phyloP scores from a whole-genome alignment of 1,140 invertebrate genomes.

The Leptoteleia sp. region DNA sequence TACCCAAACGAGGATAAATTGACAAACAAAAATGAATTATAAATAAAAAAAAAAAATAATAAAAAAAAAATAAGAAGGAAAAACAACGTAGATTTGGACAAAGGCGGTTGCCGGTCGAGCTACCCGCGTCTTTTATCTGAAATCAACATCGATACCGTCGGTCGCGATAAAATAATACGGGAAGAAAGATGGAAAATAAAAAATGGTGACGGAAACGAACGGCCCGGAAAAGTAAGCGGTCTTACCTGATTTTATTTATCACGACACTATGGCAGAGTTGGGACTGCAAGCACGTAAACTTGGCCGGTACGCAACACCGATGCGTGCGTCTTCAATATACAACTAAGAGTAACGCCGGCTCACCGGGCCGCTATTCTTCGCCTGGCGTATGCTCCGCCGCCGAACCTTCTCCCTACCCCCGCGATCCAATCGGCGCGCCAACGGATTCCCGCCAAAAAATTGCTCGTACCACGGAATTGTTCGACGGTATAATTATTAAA shows the following conservation, averaged over 20 bases:
- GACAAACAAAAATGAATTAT: too few relatives aligned
- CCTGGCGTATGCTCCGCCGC: constrained; percentile 21
- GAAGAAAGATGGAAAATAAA: too few relatives aligned
- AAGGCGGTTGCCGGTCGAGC: constrained; percentile 23
- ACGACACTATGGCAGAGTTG: constrained; percentile 52
- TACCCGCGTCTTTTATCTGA: constrained; percentile 17
- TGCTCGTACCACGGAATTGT: background rate
- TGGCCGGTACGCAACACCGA: constrained; percentile 10
- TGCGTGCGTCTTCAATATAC: constrained; percentile 28
- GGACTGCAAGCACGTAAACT: too few relatives aligned
- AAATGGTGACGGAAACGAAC: too few relatives aligned
- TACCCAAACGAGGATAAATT: too few relatives aligned
- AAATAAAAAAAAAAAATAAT: too few relatives aligned
- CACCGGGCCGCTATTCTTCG: constrained; percentile 23
- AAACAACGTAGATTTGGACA: too few relatives aligned
- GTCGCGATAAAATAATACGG: too few relatives aligned
- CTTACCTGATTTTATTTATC: constrained; percentile 49
- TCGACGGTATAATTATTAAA: background rate
- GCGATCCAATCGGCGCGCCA: constrained; percentile 8
- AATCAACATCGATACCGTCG: too few relatives aligned
- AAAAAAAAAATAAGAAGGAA: too few relatives aligned
- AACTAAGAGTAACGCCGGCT: constrained; percentile 51
- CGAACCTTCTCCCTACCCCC: constrained; percentile 6
- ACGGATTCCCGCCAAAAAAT: constrained; percentile 61
- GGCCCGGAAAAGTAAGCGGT: too few relatives aligned